Percentiles rank a stretch among this genome's conserved stretches.
Evolutionary conservation across 35 echinoderm and acorn worm genomes (phyloP).

Genomic region (Eucidaris tribuloides): DNA sequence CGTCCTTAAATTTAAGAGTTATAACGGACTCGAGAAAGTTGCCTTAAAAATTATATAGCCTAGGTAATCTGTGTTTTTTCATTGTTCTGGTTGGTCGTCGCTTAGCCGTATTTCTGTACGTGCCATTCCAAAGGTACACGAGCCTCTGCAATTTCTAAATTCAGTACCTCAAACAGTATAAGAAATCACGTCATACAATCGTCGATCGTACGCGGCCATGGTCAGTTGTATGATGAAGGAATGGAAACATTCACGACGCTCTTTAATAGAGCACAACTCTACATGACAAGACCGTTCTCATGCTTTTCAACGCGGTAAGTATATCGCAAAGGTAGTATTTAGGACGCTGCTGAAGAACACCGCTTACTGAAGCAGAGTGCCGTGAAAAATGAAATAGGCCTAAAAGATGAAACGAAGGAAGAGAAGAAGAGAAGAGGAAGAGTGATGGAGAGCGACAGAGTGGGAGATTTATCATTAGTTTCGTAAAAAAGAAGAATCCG

Average conservation of each 20-base stretch:
- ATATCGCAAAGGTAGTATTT: background rate
- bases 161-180: background rate
- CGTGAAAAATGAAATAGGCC: no score
- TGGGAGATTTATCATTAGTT: no score
- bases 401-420: no score
- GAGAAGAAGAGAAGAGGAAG: no score
- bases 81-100: background rate
- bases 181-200: background rate
- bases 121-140: conserved; percentile 57
- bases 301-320: conserved; percentile 77
- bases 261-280: background rate
- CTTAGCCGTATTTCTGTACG: conserved; percentile 40
- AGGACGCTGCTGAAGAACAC: background rate
- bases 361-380: no score
- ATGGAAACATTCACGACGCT: background rate
- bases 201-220: background rate
- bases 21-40: no score
- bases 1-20: no score
- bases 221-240: no score
- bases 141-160: conserved; percentile 12
- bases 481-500: no score
- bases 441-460: no score
- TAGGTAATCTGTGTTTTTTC: background rate
- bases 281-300: conserved; percentile 51
- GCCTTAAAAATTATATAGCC: no score